Conservation (phyloP, 1,140 invertebrate species). For the Wiebesia pumilae region DNA sequence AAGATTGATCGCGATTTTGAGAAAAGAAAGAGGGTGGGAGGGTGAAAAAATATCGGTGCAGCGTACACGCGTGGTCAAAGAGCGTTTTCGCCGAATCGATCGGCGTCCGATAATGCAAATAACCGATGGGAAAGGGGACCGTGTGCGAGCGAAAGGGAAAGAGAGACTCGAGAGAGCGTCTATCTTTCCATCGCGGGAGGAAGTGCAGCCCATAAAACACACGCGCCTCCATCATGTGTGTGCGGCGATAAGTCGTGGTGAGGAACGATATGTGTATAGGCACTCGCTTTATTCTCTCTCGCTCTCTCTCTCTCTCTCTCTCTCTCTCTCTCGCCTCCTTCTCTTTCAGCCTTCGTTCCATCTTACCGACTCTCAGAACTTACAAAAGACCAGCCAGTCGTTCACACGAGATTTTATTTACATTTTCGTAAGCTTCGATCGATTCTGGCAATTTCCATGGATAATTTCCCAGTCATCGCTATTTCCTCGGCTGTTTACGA, state of each 20-base stretch:
- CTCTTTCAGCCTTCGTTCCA: background rate
- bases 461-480: background rate
- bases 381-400: slow-evolving; percentile 13
- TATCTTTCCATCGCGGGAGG: slow-evolving; percentile 59
- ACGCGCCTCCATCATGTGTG: slow-evolving; percentile 58
- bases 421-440: slow-evolving; percentile 1
- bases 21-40: background rate
- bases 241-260: slow-evolving; percentile 36
- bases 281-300: slow-evolving; percentile 25
- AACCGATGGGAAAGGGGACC: slow-evolving; percentile 53
- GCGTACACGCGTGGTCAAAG: slow-evolving; percentile 18
- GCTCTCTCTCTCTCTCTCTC: background rate
- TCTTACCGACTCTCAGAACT: slow-evolving; percentile 16
- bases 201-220: slow-evolving; percentile 62
- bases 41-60: slow-evolving; percentile 35
- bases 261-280: slow-evolving; percentile 43
- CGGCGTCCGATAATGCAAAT: slow-evolving; percentile 58
- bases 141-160: slow-evolving; percentile 33
- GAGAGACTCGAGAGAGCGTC: slow-evolving; percentile 37
- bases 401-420: slow-evolving; percentile 32
- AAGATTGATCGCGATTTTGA: slow-evolving; percentile 44
- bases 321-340: background rate
- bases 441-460: slow-evolving; percentile 1
- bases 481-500: background rate
- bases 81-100: slow-evolving; percentile 59